Evolutionary conservation across 2,797 vertebrate genomes (phyloP), one percentile per base, ranked within the genome.

Genomic region (Chloroceryle inda): DNA sequence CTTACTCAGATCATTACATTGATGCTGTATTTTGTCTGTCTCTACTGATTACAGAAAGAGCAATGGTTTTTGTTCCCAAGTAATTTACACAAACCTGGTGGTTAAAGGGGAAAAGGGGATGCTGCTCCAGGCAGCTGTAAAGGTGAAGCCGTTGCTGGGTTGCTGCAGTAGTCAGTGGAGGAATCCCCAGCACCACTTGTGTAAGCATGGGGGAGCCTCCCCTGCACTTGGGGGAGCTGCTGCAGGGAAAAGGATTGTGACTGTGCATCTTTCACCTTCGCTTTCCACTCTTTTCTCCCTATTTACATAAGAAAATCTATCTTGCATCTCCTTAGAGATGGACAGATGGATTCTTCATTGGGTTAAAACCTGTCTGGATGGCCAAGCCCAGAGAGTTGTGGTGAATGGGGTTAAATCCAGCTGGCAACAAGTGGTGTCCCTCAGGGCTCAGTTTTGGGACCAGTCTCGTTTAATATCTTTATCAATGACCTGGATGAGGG

Each of bases 171-270:
- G 26, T 52, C n/a, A 11, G 37, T 13, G 59, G 37, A 27, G 42
- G 35, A 61, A 23, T 7, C 45, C 52, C 80, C 9, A 7, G 1
- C 24, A 35, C 11, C 10, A 13, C 35, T 23, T 52, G 13, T 22
- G 0, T 31, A 10, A 62, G 50, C 16, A 11, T 24, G 5, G 2
- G 4, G 27, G 7, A 13, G 12, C 9, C 10, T 49, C 49, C 42
- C 35, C 42, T 29, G 16, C 4, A 1, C 9, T 0, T 20, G 27
- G 37, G 31, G 19, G 18, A 50, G 27, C n/a, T n/a, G 35, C 44
- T 37, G 50, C 13, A 17, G 37, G 33, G 6, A 9, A 20, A 20
- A 73, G 55, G 49, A 29, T 38, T 45, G 45, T 18, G 24, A 37
- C 31, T 49, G 8, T n/a, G 50, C 40, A 21, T 0, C 29, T 73